Evolutionary conservation across 2,113 vertebrate genomes (phyloP).

Genomic region (Azemiops feae): DNA sequence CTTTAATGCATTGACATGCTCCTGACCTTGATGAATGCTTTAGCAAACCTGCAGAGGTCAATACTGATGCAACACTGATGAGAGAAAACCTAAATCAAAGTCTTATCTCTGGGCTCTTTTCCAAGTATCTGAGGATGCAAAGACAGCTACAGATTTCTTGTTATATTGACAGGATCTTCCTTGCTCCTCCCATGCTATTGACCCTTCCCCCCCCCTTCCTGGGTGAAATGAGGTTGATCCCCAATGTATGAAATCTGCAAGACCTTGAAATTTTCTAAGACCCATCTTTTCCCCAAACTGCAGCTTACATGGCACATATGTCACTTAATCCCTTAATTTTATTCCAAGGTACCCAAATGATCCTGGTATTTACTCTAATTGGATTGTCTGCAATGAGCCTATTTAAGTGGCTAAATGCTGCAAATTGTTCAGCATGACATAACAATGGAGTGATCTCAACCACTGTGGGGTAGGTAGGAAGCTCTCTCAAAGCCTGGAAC

Average conservation of each 20-base stretch:
- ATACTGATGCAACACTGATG: not conserved
- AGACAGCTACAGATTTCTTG: not conserved
- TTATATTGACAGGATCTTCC: not conserved
- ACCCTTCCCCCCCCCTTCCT: not conserved
- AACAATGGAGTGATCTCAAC: slow-evolving; percentile 84
- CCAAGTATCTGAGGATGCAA: slow-evolving; percentile 4
- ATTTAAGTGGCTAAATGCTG: slow-evolving; percentile 87
- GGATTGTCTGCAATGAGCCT: slow-evolving; percentile 83
- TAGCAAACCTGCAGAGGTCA: slow-evolving; percentile 10
- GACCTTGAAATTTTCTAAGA: not conserved
- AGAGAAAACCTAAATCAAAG: slow-evolving; percentile 13
- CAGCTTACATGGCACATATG: slow-evolving; percentile 46
- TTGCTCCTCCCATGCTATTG: not conserved
- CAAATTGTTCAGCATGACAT: slow-evolving; percentile 89
- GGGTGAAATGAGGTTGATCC: slow-evolving; percentile 1
- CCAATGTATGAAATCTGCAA: slow-evolving; percentile 30
- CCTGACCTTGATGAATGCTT: not conserved
- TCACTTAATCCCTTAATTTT: slow-evolving; percentile 68
- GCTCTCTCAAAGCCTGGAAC: slow-evolving; percentile 71
- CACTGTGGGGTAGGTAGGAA: slow-evolving; percentile 76
- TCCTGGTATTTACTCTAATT: slow-evolving; percentile 84
- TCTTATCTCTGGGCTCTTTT: not conserved
- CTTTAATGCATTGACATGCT: not conserved
- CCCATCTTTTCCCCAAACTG: not conserved
- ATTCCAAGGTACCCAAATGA: slow-evolving; percentile 78